These are phyloP conservation scores for Procavia capensis DNA, from an alignment of 2,113 vertebrate species.

Conservation along the genomic window DNA sequence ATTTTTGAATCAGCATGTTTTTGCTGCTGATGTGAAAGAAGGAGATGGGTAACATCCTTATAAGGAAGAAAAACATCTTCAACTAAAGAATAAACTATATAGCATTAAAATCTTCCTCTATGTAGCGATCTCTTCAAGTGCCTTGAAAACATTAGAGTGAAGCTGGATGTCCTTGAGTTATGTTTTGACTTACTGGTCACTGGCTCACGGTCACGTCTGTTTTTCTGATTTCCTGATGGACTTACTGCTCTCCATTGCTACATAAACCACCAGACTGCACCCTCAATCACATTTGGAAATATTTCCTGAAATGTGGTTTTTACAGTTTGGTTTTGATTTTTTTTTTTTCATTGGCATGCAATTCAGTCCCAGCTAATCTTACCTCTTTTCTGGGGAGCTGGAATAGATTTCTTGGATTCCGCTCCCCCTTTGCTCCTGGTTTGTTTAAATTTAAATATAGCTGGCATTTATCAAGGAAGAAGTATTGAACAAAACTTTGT, in stretches of 20 bases:
- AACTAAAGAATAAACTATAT: not conserved
- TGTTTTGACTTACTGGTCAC: constrained; percentile 7
- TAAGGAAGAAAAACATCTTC: constrained; percentile 27
- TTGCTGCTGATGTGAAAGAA: not conserved
- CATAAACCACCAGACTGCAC: constrained; percentile 53
- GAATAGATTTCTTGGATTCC: constrained; percentile 47
- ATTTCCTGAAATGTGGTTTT: constrained; percentile 59
- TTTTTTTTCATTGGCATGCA: not conserved
- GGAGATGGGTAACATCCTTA: constrained; percentile 11
- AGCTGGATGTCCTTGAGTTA: not conserved
- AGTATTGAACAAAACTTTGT: constrained; percentile 30
- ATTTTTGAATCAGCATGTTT: not conserved
- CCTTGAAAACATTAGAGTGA: constrained; percentile 12
- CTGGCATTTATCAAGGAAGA: constrained; percentile 11
- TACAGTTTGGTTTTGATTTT: not conserved
- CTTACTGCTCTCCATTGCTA: constrained; percentile 27
- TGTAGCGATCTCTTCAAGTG: not conserved
- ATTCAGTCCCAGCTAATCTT: constrained; percentile 42
- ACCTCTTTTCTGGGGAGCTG: not conserved
- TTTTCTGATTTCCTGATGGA: constrained; percentile 54
- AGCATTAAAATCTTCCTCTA: not conserved
- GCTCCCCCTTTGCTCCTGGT: not conserved
- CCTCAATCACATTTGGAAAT: constrained; percentile 43
- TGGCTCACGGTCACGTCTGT: constrained; percentile 44
- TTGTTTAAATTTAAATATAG: constrained; percentile 60